Percentiles rank a stretch among this genome's conserved stretches.
Conservation (phyloP, 2,797 vertebrate species). For the Pachyuromys duprasi region DNA sequence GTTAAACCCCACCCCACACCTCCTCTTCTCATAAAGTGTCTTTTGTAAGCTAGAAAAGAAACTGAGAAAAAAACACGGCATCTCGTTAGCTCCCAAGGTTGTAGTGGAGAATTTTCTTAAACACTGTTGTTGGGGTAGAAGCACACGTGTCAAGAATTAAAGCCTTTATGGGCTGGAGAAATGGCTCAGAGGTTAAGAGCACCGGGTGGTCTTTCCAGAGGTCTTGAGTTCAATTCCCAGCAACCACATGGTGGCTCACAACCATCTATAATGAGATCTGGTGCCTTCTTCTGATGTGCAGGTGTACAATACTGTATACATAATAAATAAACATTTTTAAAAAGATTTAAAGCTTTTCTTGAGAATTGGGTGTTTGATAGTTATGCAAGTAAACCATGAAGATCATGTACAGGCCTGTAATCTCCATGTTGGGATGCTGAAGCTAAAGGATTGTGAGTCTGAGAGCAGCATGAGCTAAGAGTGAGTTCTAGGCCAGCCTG, state of each 20-base stretch:
- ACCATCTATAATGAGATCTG: too few species aligned
- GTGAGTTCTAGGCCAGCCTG: neutral
- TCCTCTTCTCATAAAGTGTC: neutral
- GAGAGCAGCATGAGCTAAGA: neutral
- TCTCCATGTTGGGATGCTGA: neutral
- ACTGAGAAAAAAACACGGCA: conserved; percentile 18
- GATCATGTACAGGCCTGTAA: too few species aligned
- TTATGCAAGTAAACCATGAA: neutral
- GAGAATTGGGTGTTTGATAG: conserved; percentile 4
- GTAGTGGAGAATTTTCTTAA: conserved; percentile 45
- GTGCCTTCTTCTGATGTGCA: too few species aligned
- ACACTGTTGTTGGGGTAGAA: neutral
- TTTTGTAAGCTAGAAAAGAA: conserved; percentile 29
- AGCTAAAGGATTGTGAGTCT: neutral
- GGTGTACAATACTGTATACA: too few species aligned
- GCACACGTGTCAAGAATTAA: neutral
- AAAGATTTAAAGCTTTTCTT: neutral
- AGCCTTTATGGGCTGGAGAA: neutral
- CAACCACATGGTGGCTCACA: too few species aligned
- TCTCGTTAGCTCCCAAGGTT: neutral
- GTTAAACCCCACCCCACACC: neutral
- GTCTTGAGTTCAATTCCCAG: too few species aligned
- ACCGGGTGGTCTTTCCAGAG: too few species aligned
- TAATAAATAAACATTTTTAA: too few species aligned
- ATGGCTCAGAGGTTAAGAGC: too few species aligned